Percentiles rank a stretch among this genome's conserved stretches.
Evolutionary conservation across 2,888 invertebrate genomes (phyloP).

Genomic region (Plebejus anna): DNA sequence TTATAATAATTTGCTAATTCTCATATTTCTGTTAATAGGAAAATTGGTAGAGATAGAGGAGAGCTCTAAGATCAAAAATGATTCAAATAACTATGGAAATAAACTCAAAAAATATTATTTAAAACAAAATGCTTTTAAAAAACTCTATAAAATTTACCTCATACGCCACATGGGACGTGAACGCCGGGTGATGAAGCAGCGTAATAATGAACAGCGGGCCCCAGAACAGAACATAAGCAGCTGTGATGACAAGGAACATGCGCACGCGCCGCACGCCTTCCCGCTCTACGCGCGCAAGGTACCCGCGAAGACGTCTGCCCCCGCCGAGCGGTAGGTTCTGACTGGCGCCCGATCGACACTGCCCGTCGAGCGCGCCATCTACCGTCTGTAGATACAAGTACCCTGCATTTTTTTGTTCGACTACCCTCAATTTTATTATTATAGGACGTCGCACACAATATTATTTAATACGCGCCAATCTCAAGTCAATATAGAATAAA

Average conservation of each 20-base stretch:
- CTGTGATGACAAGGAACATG: constrained; percentile 91
- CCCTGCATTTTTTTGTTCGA: constrained; percentile 29
- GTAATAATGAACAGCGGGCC: constrained; percentile 94
- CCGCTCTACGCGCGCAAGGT: constrained; percentile 87
- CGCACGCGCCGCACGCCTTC: constrained; percentile 90
- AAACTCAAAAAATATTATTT: neutral
- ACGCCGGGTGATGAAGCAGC: constrained; percentile 86
- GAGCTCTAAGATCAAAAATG: no score
- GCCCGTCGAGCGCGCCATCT: constrained; percentile 64
- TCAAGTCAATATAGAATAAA: no score
- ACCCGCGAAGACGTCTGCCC: constrained; percentile 86
- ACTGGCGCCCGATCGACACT: constrained; percentile 55
- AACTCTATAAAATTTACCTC: constrained; percentile 75
- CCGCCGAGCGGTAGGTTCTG: constrained; percentile 80
- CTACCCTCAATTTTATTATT: neutral
- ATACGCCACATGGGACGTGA: constrained; percentile 86
- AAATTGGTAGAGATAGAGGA: no score
- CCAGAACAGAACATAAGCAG: constrained; percentile 93
- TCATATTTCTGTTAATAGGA: no score
- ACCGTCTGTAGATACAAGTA: constrained; percentile 54
- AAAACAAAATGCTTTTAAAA: no score
- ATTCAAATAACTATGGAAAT: no score
- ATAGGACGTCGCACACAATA: neutral
- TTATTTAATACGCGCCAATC: no score
- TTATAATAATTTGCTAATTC: neutral